Conservation (phyloP, 92 coral and sea anemone genomes). For the Actinernus sp. region DNA sequence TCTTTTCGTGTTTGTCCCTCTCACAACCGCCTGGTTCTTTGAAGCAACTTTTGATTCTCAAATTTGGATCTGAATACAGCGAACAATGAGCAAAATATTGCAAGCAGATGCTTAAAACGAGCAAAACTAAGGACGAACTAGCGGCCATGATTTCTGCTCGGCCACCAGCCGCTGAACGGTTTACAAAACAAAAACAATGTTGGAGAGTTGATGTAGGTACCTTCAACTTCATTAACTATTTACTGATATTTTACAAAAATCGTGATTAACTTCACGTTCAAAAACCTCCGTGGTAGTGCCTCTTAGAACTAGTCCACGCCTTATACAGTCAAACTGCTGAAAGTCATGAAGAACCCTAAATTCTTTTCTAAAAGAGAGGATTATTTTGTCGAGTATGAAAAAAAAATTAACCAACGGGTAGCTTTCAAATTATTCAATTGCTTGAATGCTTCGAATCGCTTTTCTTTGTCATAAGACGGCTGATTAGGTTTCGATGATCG, state of each 20-base stretch:
- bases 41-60: background rate
- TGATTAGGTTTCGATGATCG: too few relatives aligned
- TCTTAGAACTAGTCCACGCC: too few relatives aligned
- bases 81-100: background rate
- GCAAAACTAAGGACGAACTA: background rate
- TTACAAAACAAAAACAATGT: background rate
- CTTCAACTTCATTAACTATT: background rate
- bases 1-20: background rate
- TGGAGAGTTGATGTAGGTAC: background rate
- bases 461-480: too few relatives aligned
- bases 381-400: too few relatives aligned
- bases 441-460: too few relatives aligned
- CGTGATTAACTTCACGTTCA: conserved; percentile 1
- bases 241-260: background rate
- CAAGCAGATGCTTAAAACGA: background rate
- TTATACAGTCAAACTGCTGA: too few relatives aligned
- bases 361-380: too few relatives aligned
- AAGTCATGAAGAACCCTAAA: too few relatives aligned
- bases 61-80: background rate
- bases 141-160: background rate
- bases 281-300: too few relatives aligned
- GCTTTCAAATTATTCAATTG: too few relatives aligned
- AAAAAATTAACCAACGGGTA: too few relatives aligned
- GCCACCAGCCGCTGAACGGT: background rate
- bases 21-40: background rate